Evolutionary conservation across 1,140 invertebrate species (phyloP), one percentile per base, ranked within the genome.

Genomic region (Drosophila kanapiae): DNA sequence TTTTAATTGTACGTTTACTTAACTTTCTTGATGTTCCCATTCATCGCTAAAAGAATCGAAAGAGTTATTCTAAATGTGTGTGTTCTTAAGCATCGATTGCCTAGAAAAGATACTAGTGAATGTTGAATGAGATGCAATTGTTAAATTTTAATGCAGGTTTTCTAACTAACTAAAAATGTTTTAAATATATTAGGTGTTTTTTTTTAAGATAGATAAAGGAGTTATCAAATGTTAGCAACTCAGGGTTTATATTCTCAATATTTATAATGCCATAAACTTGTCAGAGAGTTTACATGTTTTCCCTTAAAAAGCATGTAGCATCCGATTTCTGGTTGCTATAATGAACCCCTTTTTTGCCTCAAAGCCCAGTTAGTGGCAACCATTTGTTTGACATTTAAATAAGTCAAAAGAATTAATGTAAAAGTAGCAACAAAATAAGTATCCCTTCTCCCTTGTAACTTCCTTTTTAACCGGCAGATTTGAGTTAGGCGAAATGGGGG

Each of bases 371-470:
- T 31, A 48, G 37, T 57, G 42, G 42, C 51, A 62, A 48, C 49
- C 64, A 78, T 85, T 85, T 85, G 82, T 75, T 78, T 65, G 51
- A 23, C 80, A 77, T 82, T 87, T 64, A 82, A 84, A 84, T 78
- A 67, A 75, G 37, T 62, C 62, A 82, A 78, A 78, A 70, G 75
- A 75, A 78, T 82, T 82, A 82, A 82, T 82, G 69, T 62, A 57
- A 48, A 69, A 43, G 40, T 74, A 53, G 38, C 23, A 58, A 70
- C n/a, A 63, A 53, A 75, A 68, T 40, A 35, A 7, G 69, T 33
- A 47, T n/a, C 27, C 9, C 11, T 49, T 16, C 43, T 14, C 40
- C 23, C 11, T 18, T 9, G 23, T 48, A 40, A 29, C 64, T 78
- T 69, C 68, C 88, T 88, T 87, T 87, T 78, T 87, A 88, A 82